Evolutionary conservation across 2,888 invertebrate genomes (phyloP).

Genomic region (Sinopyrophorus schimmeli): DNA sequence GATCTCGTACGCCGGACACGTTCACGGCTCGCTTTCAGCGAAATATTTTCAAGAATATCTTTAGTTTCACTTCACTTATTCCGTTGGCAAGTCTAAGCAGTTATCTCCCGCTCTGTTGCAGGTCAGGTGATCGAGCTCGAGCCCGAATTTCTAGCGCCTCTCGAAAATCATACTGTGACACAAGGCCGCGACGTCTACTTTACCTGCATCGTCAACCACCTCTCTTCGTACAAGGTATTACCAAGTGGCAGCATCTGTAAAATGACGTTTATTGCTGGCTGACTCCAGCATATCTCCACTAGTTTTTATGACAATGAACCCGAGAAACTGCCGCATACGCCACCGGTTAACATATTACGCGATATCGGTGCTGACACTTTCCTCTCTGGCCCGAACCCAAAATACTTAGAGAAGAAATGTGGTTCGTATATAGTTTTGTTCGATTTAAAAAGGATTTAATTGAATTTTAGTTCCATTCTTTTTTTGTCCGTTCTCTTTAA

Average conservation of each 20-base stretch:
- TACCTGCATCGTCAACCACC: conserved; percentile 88
- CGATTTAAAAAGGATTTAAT: no score
- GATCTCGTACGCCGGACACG: conserved; percentile 53
- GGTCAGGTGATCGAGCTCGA: conserved; percentile 72
- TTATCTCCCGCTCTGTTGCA: conserved; percentile 55
- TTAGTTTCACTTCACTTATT: conserved; percentile 55
- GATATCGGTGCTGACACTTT: conserved; percentile 48
- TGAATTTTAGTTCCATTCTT: no score
- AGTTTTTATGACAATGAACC: conserved; percentile 45
- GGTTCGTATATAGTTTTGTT: conserved; percentile 32
- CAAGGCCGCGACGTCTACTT: conserved; percentile 87
- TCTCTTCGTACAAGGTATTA: conserved; percentile 82
- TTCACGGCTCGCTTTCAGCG: conserved; percentile 50
- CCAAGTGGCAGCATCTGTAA: conserved; percentile 30
- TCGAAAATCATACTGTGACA: conserved; percentile 85
- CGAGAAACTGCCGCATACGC: conserved; percentile 40
- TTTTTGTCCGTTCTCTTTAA: no score
- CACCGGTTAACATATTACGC: conserved; percentile 47
- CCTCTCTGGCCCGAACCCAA: conserved; percentile 39
- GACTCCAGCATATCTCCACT: conserved; percentile 42
- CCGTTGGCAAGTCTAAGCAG: conserved; percentile 48
- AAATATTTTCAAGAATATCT: conserved; percentile 54
- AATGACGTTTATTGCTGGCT: conserved; percentile 42
- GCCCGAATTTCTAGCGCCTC: conserved; percentile 81
- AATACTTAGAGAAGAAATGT: conserved; percentile 39